A percentile compares a stretch with the other conserved stretches of the same genome.
Evolutionary conservation across 2,888 invertebrate species (phyloP).

Genomic region (Sarcophaga caerulescens): DNA sequence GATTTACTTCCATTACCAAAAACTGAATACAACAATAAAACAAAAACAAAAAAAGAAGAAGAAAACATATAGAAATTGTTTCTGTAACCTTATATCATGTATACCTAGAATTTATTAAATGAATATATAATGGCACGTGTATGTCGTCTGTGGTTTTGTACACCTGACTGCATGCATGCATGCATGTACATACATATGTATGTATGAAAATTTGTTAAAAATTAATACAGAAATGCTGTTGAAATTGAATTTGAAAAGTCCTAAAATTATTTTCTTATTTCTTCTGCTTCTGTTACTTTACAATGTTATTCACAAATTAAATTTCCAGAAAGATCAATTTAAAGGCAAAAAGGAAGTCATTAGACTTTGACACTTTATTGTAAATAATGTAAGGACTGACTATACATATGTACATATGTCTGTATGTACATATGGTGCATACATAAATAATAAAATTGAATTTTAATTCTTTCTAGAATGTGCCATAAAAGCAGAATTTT

Average conservation of each 20-base stretch:
- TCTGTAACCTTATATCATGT: not conserved
- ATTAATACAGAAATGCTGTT: slow-evolving; percentile 51
- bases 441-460: no score
- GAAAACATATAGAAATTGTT: not conserved
- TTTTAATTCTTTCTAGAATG: no score
- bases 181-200: not conserved
- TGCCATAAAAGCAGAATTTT: no score
- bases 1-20: slow-evolving; percentile 40
- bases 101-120: not conserved
- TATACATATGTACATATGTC: not conserved
- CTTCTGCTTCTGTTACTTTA: slow-evolving; percentile 20
- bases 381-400: not conserved
- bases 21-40: not conserved
- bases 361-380: slow-evolving; percentile 19
- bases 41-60: slow-evolving; percentile 2
- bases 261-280: slow-evolving; percentile 1
- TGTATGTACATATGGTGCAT: no score
- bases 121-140: not conserved
- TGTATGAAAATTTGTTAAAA: slow-evolving; percentile 27
- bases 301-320: slow-evolving; percentile 32
- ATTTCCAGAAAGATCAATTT: slow-evolving; percentile 44
- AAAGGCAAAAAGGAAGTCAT: slow-evolving; percentile 18
- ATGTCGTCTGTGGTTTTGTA: not conserved
- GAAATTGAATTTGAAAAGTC: slow-evolving; percentile 55
- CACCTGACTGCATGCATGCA: not conserved